A percentile compares a stretch with the other conserved stretches of the same genome.
These are phyloP conservation scores for Agrilus biguttatus DNA, from an alignment of 2,888 invertebrate genomes.

Conservation along the genomic window DNA sequence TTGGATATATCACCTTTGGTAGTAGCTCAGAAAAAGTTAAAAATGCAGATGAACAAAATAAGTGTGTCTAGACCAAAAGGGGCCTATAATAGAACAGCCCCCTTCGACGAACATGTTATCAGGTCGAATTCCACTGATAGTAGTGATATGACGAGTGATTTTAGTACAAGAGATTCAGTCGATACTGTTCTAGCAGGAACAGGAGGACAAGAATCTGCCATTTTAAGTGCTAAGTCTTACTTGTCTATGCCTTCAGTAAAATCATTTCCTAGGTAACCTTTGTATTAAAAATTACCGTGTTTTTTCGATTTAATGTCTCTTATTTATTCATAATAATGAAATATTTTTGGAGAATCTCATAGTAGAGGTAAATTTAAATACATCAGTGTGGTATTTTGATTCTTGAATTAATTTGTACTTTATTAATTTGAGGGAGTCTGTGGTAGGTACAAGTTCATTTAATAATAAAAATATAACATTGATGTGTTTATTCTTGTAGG, in stretches of 20 bases:
- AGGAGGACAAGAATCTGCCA: slow-evolving; percentile 22
- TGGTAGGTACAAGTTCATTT: no score
- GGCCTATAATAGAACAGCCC: slow-evolving; percentile 25
- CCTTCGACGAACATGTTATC: slow-evolving; percentile 16
- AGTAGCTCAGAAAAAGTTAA: slow-evolving; percentile 19
- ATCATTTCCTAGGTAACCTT: slow-evolving; percentile 57
- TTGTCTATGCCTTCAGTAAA: slow-evolving; percentile 77
- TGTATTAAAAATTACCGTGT: neutral
- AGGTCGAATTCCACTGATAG: slow-evolving; percentile 19
- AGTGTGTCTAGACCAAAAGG: slow-evolving; percentile 23
- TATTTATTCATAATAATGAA: no score
- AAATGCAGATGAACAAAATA: slow-evolving; percentile 15
- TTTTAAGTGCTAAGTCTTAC: slow-evolving; percentile 53
- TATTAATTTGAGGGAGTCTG: no score
- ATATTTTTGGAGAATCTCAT: no score
- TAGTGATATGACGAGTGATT: slow-evolving; percentile 21
- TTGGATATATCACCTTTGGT: slow-evolving; percentile 29
- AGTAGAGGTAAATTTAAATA: no score
- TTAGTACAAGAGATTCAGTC: slow-evolving; percentile 19
- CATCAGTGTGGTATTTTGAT: no score
- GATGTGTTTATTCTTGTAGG: no score
- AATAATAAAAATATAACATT: no score
- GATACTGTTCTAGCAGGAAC: slow-evolving; percentile 19
- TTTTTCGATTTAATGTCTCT: slow-evolving; percentile 2
- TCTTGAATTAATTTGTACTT: no score